Evolutionary conservation across 2,797 vertebrate species (phyloP).

Genomic region (Schizothorax lantsangensis): DNA sequence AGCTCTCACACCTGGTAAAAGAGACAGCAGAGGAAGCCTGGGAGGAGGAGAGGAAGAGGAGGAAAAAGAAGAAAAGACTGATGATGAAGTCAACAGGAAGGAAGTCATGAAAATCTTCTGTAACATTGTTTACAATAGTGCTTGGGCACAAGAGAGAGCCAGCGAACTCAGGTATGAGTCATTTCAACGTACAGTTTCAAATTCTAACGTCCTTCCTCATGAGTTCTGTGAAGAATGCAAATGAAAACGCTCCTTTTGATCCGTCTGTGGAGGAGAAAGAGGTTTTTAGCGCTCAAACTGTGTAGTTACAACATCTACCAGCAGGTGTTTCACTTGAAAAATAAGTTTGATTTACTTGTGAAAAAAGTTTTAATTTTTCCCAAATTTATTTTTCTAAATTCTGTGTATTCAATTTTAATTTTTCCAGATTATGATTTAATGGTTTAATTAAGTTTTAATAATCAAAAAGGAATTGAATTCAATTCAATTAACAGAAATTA

Average conservation of each 20-base stretch:
- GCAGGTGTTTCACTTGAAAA: not conserved
- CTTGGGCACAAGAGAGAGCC: constrained; percentile 79
- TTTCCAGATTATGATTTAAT: not conserved
- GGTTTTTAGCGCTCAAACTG: not conserved
- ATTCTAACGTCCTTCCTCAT: not conserved
- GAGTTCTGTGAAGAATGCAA: not conserved
- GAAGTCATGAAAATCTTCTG: constrained; percentile 82
- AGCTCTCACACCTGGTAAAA: constrained; percentile 48
- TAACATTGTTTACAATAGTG: constrained; percentile 82
- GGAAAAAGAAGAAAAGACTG: constrained; percentile 58
- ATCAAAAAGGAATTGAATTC: not conserved
- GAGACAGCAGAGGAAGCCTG: constrained; percentile 51
- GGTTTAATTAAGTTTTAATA: not conserved
- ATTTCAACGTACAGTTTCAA: not conserved
- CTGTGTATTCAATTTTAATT: not conserved
- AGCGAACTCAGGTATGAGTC: constrained; percentile 71
- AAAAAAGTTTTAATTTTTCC: no score
- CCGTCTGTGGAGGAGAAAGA: not conserved
- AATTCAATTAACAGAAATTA: not conserved
- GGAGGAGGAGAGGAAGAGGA: constrained; percentile 54
- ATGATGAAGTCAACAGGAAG: constrained; percentile 67
- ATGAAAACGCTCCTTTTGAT: not conserved
- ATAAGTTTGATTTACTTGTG: no score
- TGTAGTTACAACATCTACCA: not conserved
- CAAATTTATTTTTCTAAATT: no score